phyloP scores from a whole-genome alignment of 2,888 invertebrate species.

The Hesperia comma region DNA sequence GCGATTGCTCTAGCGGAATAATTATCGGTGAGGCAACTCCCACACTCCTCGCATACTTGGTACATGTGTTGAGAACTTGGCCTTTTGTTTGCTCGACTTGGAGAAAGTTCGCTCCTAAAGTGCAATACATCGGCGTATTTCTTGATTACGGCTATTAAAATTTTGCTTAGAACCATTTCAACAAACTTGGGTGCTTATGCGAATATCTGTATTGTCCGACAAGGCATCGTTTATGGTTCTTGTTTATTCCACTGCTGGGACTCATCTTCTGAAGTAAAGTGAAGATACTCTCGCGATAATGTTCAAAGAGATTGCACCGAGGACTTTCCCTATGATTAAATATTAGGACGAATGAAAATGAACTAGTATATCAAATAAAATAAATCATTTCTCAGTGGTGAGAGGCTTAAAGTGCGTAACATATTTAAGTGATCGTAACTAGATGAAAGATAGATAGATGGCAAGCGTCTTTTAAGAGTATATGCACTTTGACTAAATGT shows the following conservation, averaged over 20 bases:
- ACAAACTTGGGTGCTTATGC: conserved; percentile 1
- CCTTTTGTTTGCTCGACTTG: conserved; percentile 9
- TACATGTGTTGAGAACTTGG: conserved; percentile 19
- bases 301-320: too few relatives aligned
- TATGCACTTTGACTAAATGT: too few relatives aligned
- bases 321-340: too few relatives aligned
- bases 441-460: too few relatives aligned
- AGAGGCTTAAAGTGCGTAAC: too few relatives aligned
- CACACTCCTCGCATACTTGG: conserved; percentile 1
- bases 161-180: neutral
- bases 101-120: conserved; percentile 10
- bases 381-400: too few relatives aligned
- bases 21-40: conserved; percentile 2
- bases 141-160: conserved; percentile 6
- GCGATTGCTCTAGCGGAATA: conserved; percentile 15
- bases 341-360: too few relatives aligned
- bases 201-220: neutral
- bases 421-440: too few relatives aligned
- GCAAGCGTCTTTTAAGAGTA: too few relatives aligned
- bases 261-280: neutral
- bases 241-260: neutral
- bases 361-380: too few relatives aligned
- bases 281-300: too few relatives aligned
- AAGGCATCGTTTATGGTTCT: neutral
- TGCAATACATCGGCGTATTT: conserved; percentile 10